phyloP scores from a whole-genome alignment of 2,888 invertebrate genomes.

The Sisyra nigra region DNA sequence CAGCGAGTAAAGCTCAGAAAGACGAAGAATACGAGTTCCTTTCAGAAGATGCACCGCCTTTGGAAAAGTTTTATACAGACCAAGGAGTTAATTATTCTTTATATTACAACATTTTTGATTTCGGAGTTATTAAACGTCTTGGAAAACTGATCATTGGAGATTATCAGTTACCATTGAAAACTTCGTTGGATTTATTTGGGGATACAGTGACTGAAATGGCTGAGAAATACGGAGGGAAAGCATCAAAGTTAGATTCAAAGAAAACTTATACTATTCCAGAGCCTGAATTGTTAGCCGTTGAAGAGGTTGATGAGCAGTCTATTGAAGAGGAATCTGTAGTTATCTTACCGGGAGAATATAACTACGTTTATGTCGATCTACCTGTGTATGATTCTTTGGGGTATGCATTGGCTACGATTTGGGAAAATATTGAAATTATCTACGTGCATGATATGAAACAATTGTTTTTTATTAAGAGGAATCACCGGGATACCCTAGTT shows the following conservation, averaged over 20 bases:
- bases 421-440: slow-evolving; percentile 27
- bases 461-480: slow-evolving; percentile 37
- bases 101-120: slow-evolving; percentile 38
- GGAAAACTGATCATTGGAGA: slow-evolving; percentile 27
- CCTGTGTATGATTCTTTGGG: slow-evolving; percentile 19
- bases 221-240: slow-evolving; percentile 15
- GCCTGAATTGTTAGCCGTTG: slow-evolving; percentile 3
- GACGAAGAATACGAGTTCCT: slow-evolving; percentile 27
- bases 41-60: slow-evolving; percentile 29
- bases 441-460: slow-evolving; percentile 36
- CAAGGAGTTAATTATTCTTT: slow-evolving; percentile 40
- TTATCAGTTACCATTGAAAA: slow-evolving; percentile 21
- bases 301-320: slow-evolving; percentile 6
- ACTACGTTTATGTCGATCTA: slow-evolving; percentile 25
- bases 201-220: slow-evolving; percentile 23
- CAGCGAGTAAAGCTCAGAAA: slow-evolving; percentile 16
- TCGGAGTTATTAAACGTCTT: slow-evolving; percentile 31
- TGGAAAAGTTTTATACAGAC: slow-evolving; percentile 40
- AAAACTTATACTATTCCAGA: slow-evolving; percentile 8
- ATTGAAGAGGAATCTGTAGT: slow-evolving; percentile 9
- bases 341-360: slow-evolving; percentile 19
- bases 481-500: slow-evolving; percentile 34
- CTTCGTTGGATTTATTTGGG: slow-evolving; percentile 27
- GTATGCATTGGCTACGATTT: slow-evolving; percentile 24
- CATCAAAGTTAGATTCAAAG: background rate